Conservation (phyloP, 1,140 invertebrate species). For the Rhagoletis zephyria region DNA sequence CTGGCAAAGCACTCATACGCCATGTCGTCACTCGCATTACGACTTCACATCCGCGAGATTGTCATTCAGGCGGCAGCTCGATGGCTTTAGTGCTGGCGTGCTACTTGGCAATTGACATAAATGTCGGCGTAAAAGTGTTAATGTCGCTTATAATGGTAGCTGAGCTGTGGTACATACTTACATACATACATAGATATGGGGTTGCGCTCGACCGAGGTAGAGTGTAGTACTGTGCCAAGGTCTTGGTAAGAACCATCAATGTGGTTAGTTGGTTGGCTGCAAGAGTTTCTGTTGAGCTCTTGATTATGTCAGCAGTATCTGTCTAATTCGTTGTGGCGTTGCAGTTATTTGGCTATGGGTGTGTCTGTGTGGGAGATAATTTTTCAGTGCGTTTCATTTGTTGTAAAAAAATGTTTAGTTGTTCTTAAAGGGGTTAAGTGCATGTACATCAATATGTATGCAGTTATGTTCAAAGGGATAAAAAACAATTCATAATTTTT, state of each 20-base stretch:
- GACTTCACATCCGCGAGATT: background rate
- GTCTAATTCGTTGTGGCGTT: background rate
- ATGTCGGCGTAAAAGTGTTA: conserved; percentile 50
- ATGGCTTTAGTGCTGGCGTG: background rate
- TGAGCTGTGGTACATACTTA: background rate
- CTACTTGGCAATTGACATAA: conserved; percentile 39
- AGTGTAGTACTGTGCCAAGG: background rate
- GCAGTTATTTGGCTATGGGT: background rate
- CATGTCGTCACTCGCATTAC: conserved; percentile 17
- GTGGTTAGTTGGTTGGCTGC: background rate
- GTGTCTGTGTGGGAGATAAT: background rate
- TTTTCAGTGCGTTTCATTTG: background rate
- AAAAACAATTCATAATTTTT: no score
- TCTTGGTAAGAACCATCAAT: background rate
- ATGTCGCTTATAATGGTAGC: conserved; percentile 48
- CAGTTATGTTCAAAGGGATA: no score
- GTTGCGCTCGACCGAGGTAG: background rate
- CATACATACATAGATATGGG: no score
- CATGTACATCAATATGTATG: no score
- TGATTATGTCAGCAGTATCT: background rate
- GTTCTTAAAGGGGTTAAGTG: background rate
- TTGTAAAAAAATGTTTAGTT: background rate
- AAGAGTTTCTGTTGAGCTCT: background rate
- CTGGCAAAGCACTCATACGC: conserved; percentile 10
- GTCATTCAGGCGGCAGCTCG: background rate